Conservation (phyloP, 2,888 invertebrate genomes). For the Cecidostiba fungosa region DNA sequence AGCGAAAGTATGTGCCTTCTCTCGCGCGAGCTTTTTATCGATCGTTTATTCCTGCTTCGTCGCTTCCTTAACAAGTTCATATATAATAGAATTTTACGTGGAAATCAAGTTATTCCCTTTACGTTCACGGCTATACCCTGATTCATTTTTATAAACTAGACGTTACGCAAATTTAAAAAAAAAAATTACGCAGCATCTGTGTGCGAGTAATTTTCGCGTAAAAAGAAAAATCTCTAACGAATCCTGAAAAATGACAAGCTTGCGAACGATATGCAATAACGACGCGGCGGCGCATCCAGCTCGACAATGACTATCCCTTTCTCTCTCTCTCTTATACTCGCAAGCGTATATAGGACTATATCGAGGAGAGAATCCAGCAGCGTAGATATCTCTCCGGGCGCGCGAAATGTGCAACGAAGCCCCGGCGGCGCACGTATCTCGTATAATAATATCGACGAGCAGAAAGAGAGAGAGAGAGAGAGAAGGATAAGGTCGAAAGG, state of each 20-base stretch:
- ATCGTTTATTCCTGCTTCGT: neutral
- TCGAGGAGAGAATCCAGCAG: neutral
- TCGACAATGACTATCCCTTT: conserved; percentile 28
- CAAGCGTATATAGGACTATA: neutral
- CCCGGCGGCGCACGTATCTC: neutral
- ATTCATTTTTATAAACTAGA: too few relatives aligned
- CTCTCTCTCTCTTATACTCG: neutral
- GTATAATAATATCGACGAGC: conserved; percentile 51
- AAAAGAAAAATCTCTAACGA: neutral
- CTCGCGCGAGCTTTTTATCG: neutral
- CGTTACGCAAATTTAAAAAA: neutral
- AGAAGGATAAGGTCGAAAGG: neutral
- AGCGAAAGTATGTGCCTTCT: neutral
- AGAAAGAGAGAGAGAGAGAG: neutral
- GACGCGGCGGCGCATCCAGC: conserved; percentile 6
- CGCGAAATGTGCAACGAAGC: conserved; percentile 36
- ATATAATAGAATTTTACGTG: neutral
- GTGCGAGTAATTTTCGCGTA: too few relatives aligned
- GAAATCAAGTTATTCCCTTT: too few relatives aligned
- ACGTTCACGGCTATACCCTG: too few relatives aligned
- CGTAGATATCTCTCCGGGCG: neutral
- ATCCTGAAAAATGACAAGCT: conserved; percentile 23
- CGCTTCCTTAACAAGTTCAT: neutral
- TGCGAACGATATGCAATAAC: conserved; percentile 24
- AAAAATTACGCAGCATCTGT: too few relatives aligned